Percentiles rank a stretch among this genome's conserved stretches.
Evolutionary conservation across 2,888 invertebrate genomes (phyloP).

Genomic region (Tachina fera): DNA sequence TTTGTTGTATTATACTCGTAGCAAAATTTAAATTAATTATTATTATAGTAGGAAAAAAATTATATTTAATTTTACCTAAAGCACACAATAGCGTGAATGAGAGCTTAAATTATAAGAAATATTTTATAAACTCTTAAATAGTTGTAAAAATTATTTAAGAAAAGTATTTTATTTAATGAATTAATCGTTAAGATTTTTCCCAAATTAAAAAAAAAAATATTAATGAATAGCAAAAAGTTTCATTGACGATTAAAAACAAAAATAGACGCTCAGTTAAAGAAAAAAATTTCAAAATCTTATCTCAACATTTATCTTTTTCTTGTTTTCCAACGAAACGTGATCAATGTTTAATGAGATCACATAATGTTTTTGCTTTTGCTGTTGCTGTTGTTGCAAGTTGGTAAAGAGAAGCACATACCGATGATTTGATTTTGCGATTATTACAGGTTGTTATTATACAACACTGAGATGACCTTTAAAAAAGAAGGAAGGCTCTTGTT

Average conservation of each 20-base stretch:
- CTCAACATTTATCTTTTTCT: slow-evolving; percentile 62
- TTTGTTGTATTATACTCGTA: slow-evolving; percentile 43
- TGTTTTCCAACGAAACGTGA: slow-evolving; percentile 70
- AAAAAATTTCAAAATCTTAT: slow-evolving; percentile 56
- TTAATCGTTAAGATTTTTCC: neutral
- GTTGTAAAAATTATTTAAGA: neutral
- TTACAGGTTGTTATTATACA: slow-evolving; percentile 67
- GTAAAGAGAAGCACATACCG: slow-evolving; percentile 38
- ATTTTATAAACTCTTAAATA: neutral
- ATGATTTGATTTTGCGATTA: slow-evolving; percentile 62
- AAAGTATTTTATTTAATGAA: neutral
- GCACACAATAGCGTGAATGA: neutral
- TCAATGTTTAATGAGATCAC: slow-evolving; percentile 71
- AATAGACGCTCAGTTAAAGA: neutral
- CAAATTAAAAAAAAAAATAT: neutral
- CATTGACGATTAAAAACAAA: neutral
- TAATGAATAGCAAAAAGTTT: neutral
- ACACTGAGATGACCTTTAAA: slow-evolving; percentile 67
- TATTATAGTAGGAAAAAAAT: slow-evolving; percentile 58
- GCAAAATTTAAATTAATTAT: slow-evolving; percentile 62
- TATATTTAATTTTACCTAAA: slow-evolving; percentile 4
- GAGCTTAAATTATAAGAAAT: too few relatives aligned
- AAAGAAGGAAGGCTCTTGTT: slow-evolving; percentile 25
- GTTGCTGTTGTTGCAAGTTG: slow-evolving; percentile 15
- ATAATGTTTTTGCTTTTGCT: slow-evolving; percentile 59